phyloP scores from a whole-genome alignment of 2,888 invertebrate species.

The Brachyptera risi region DNA sequence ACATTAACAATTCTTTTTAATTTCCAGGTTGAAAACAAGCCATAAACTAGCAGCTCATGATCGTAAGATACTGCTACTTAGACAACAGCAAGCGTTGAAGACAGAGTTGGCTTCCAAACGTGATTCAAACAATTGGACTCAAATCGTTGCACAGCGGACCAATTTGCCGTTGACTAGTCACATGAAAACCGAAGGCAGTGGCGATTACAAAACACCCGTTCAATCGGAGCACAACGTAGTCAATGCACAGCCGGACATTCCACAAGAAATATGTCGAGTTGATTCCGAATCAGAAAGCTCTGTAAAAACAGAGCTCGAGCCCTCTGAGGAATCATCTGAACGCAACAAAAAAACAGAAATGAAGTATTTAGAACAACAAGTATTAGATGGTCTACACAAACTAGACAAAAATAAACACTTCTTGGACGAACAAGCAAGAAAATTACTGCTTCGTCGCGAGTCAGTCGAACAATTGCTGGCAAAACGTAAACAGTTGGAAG shows the following conservation, averaged over 20 bases:
- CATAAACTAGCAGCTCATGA: slow-evolving; percentile 53
- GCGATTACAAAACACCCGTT: background rate
- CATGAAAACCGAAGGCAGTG: background rate
- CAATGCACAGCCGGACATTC: slow-evolving; percentile 21
- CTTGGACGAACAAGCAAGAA: background rate
- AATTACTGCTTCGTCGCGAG: background rate
- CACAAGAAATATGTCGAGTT: background rate
- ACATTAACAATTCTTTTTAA: slow-evolving; percentile 16
- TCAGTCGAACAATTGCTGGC: background rate
- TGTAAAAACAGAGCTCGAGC: background rate
- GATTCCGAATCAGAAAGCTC: background rate
- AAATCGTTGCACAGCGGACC: background rate
- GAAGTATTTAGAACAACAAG: slow-evolving; percentile 11
- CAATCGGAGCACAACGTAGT: too few relatives aligned
- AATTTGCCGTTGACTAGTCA: too few relatives aligned
- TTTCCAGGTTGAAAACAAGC: slow-evolving; percentile 49
- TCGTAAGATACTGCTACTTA: background rate
- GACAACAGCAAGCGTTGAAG: background rate
- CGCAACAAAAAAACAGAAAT: background rate
- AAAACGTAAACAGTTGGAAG: slow-evolving; percentile 1
- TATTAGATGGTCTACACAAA: slow-evolving; percentile 17
- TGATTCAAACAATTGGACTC: background rate
- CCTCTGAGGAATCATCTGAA: background rate
- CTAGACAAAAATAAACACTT: slow-evolving; percentile 22
- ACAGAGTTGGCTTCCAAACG: background rate